Base-by-base conservation (phyloP, 2,113 vertebrate species). In the Murina feae region DNA sequence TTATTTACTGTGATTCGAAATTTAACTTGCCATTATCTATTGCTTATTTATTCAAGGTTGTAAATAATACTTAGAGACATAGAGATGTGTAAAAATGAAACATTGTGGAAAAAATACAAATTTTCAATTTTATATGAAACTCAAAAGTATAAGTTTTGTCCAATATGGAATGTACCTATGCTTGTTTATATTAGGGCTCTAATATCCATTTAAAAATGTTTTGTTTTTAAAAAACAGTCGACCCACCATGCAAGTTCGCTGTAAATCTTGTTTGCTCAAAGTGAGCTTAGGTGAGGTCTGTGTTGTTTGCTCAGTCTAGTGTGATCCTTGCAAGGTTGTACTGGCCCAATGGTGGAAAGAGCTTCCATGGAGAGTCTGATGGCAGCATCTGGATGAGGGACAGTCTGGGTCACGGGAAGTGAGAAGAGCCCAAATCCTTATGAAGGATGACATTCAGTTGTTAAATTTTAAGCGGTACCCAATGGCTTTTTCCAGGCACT, bases 401-500 rank as follows among this genome's bases (percentile, higher is more conserved):
- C 63, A 86, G 84, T 94, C 84, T 83, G 75, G 49, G 88, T 60
- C 37, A 72, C 2, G 42, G 69, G 63, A 69, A 71, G 25, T 13
- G 35, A 58, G 95, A 91, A 76, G 42, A 97, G 96, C 97, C 97
- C 97, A 32, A 78, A 97, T 98, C 98, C 98, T 98, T 98, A 98
- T 96, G 98, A 98, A 98, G 98, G 98, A 98, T 8, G 97, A 97
- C 76, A 75, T 88, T 98, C 98, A 99, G 98, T 98, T 99, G 98
- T 99, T 99, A 96, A 99, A 99, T 95, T 99, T 99, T 94, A 99
- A 98, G 39, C 99, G 98, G 95, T 99, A 99, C 18, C 99, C 99
- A 1, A 99, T 98, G 96, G 99, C 99, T 95, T 99, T 99, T 98
- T 99, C 99, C 97, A 99, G 98, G 98, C 99, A 99, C 98, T 99